A percentile compares a stretch with the other conserved stretches of the same genome.
Conservation (phyloP, 2,113 vertebrate genomes). For the Silurus asotus region DNA sequence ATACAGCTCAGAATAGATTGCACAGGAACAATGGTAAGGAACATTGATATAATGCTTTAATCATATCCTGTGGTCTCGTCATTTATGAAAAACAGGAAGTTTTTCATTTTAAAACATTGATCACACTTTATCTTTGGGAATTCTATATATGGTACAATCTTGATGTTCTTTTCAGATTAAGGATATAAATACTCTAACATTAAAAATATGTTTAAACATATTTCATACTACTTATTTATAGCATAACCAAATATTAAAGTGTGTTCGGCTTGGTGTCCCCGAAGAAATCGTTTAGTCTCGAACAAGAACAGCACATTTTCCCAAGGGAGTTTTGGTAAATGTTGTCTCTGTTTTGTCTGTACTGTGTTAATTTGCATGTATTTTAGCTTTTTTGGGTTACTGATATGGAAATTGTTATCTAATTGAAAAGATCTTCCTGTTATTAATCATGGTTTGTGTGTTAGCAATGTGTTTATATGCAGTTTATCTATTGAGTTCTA, state of each 20-base stretch:
- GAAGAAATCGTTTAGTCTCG: conserved; percentile 68
- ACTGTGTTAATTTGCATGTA: neutral
- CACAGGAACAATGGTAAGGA: neutral
- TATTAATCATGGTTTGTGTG: neutral
- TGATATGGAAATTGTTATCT: neutral
- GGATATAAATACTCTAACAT: neutral
- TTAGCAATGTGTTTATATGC: neutral
- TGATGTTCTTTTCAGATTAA: neutral
- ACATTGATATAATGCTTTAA: neutral
- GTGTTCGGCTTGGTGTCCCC: conserved; percentile 64
- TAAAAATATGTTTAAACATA: neutral
- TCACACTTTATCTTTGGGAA: neutral
- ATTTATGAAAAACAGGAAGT: conserved; percentile 29
- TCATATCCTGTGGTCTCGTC: conserved; percentile 1
- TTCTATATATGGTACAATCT: neutral
- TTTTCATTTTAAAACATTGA: neutral
- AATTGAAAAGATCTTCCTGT: neutral
- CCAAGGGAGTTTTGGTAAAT: conserved; percentile 63
- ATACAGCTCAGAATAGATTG: conserved; percentile 4
- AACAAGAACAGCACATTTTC: conserved; percentile 65
- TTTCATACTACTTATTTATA: neutral
- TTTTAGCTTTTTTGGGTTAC: neutral
- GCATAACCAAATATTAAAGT: conserved; percentile 20
- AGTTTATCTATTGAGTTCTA: neutral
- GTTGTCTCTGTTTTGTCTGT: conserved; percentile 54